Conservation (phyloP, 1,140 invertebrate species). For the Micrasema longulum region DNA sequence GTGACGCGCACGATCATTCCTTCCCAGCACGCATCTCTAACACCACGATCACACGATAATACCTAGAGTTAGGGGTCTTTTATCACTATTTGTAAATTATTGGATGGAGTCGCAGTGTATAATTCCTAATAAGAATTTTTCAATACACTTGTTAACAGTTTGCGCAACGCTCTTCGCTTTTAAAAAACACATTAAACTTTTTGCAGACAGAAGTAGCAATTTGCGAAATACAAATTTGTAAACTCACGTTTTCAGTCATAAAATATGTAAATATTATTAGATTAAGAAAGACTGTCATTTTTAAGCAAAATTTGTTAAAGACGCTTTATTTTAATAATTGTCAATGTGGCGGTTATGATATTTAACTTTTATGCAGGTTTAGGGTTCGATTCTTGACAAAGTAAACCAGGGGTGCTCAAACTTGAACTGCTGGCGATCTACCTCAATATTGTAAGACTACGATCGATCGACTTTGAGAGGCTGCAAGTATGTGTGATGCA, state of each 20-base stretch:
- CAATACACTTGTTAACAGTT: background rate
- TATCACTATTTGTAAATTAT: constrained; percentile 6
- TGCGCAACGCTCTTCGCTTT: background rate
- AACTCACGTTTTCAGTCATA: background rate
- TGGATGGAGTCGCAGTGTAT: background rate
- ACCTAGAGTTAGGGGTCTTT: constrained; percentile 4
- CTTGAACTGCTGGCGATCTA: no score
- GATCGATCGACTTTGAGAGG: no score
- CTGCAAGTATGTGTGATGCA: no score
- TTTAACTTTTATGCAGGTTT: no score
- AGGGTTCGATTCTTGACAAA: no score
- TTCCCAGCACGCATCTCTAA: constrained; percentile 11
- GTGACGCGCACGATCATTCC: background rate
- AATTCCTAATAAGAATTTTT: background rate
- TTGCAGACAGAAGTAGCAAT: background rate
- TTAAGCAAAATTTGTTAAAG: no score
- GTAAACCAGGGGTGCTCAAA: no score
- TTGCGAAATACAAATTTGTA: background rate
- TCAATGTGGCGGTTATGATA: no score
- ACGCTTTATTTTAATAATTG: no score
- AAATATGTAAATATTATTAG: no score
- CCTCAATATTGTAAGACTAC: no score
- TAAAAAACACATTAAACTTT: background rate
- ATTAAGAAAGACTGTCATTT: no score
- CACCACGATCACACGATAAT: constrained; percentile 11